These are phyloP conservation scores for Penaeus japonicus DNA, from an alignment of 1,140 invertebrate genomes.

Conservation along the genomic window DNA sequence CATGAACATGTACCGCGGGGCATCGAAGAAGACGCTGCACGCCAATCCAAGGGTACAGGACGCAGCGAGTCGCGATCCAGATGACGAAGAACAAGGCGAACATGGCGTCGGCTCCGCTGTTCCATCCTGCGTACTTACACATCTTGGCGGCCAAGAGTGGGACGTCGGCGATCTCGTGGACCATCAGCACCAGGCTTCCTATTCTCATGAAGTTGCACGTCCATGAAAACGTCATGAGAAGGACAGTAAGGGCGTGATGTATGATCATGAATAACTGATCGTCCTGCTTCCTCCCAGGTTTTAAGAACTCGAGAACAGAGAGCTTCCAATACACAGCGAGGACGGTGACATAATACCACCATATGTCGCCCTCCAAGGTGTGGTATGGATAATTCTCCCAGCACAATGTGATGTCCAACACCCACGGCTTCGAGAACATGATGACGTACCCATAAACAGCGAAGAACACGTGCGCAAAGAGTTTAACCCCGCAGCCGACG, in stretches of 20 bases:
- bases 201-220: constrained; percentile 91
- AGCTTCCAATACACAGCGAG: constrained; percentile 88
- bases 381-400: constrained; percentile 76
- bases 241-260: constrained; percentile 63
- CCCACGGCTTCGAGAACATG: constrained; percentile 92
- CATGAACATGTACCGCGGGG: constrained; percentile 86
- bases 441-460: constrained; percentile 81
- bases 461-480: constrained; percentile 83
- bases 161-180: constrained; percentile 95
- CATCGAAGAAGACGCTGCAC: constrained; percentile 81
- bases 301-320: not conserved
- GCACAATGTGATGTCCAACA: constrained; percentile 91
- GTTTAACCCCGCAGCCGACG: constrained; percentile 70
- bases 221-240: constrained; percentile 81
- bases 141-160: constrained; percentile 77
- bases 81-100: constrained; percentile 87
- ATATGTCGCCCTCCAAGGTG: constrained; percentile 70
- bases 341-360: constrained; percentile 63
- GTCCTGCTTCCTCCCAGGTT: constrained; percentile 23
- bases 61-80: constrained; percentile 86
- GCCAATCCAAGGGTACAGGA: constrained; percentile 88
- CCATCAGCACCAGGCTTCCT: constrained; percentile 86
- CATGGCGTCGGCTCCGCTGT: constrained; percentile 80
- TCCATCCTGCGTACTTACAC: constrained; percentile 89
- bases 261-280: constrained; percentile 70